Base-by-base conservation (phyloP, 2,888 invertebrate species). In the Busseola fusca region DNA sequence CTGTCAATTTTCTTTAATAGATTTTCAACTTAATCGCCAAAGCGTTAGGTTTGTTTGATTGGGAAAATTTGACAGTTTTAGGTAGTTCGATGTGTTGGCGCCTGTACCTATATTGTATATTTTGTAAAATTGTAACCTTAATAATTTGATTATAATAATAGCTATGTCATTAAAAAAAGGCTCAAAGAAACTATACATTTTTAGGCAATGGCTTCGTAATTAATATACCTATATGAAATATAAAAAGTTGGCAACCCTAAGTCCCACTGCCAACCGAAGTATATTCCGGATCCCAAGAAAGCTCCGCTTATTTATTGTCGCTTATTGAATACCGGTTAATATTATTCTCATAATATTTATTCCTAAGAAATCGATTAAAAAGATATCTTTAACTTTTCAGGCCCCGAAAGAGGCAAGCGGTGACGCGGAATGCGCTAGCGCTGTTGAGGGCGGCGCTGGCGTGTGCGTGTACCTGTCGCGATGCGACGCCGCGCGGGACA, bases 391-490 rank as follows among this genome's bases (percentile, higher is more conserved):
- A 21, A 6, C 16, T 34, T 40, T 52, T 27, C 58, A 92, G 92
- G 87, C 81, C 5, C 91, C 92, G 21, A 87, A 82, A 62, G 80
- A 84, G 21, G 64, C 84, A 6, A 78, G 73, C 25, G 88, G 87
- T 21, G 91, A 91, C 71, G 85, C 78, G 7, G 76, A 80, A 64
- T 91, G 91, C 80, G 76, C 85, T 45, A 80, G 62, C 63, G 87
- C 89, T n/a, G 86, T 86, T 27, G 83, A 82, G 73, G 88, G 88
- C 60, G 84, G 83, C 63, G 78, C 84, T 3, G 93, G 93, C 48
- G 83, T 88, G 63, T 96, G 95, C 84, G 92, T 93, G 58, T 95
- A 95, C 86, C 83, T 96, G 58, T 90, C 92, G 64, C 89, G 93
- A 25, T 95, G 95, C 79, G 83, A 62, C 52, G 86, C 90, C 42